Base-by-base conservation (phyloP, 2,888 invertebrate species). In the Caenorhabditis sp. region DNA sequence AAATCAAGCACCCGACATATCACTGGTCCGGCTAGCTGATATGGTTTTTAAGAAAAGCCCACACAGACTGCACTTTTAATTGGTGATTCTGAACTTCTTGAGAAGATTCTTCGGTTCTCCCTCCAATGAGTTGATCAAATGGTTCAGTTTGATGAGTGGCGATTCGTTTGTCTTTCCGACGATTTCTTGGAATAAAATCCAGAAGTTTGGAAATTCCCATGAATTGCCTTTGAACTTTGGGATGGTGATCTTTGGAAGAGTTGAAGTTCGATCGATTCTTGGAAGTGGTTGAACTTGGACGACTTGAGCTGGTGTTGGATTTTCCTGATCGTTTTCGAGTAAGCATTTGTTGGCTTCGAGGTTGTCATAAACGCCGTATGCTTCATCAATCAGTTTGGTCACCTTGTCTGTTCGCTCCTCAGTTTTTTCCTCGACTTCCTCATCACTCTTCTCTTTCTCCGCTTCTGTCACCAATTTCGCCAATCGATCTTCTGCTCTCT, bases 201-300 rank as follows among this genome's bases (percentile, higher is more conserved):
- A 64, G 58, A 64, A 64, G 23, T 58, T 64, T 4, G 17, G 2
- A 43, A 43, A 64, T 38, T 64, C 64, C 58, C 64, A 63, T 20
- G 43, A 12, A 36, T 25, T 43, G 23, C 63, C 63, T 23, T 58
- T 64, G 58, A 64, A 64, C 8, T 64, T 49, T 7, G 64, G 58
- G 1, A 64, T 58, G n/a, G 57, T 64, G 12, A 64, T 50, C 21
- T 12, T 38, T 26, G 57, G 63, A 10, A 17, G 3, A 2, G 1
- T 49, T 49, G 49, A 23, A 25, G 17, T 10, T 10, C 50, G 14
- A 10, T 50, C 50, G 8, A 10, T n/a, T n/a, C n/a, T n/a, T n/a
- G n/a, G n/a, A n/a, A n/a, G n/a, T n/a, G n/a, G n/a, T 14, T 7
- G 50, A 14, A n/a, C 17, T 50, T 50, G 10, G 50, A 50, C n/a